Conservation (phyloP, 2,113 vertebrate genomes). For the Mesoclemmys tuberculata region DNA sequence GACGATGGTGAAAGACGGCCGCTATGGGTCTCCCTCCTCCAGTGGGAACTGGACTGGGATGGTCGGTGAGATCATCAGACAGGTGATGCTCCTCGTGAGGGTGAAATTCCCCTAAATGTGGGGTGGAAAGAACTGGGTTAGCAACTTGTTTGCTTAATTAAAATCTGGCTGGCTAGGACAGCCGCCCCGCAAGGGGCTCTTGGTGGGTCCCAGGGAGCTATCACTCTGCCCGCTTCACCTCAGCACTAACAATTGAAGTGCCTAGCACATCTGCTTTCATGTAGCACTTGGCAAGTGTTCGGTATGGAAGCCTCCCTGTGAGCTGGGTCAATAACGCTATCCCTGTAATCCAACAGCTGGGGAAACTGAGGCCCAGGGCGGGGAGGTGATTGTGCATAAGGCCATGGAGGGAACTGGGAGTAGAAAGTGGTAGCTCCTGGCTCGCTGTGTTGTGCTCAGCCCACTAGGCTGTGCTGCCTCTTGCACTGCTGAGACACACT, state of each 20-base stretch:
- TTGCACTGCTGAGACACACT: not conserved
- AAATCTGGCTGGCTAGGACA: not conserved
- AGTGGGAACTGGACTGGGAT: conserved; percentile 86
- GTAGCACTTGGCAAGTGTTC: not conserved
- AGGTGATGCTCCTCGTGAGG: conserved; percentile 58
- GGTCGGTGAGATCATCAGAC: conserved; percentile 85
- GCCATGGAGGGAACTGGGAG: not conserved
- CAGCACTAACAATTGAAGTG: not conserved
- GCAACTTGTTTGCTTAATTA: not conserved
- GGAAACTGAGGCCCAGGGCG: not conserved
- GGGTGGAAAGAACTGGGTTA: rapidly evolving
- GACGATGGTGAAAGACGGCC: conserved; percentile 83
- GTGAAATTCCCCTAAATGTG: rapidly evolving
- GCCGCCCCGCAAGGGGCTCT: not conserved
- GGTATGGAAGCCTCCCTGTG: not conserved
- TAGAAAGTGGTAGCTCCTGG: not conserved
- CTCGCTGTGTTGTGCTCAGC: not conserved
- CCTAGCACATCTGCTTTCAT: not conserved
- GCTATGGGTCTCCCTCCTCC: conserved; percentile 75
- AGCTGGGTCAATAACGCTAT: not conserved
- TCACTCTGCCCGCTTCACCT: not conserved
- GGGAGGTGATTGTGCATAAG: not conserved
- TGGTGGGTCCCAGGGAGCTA: not conserved
- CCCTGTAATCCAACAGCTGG: rapidly evolving
- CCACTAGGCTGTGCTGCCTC: not conserved